These are phyloP conservation scores for Acronicta aceris DNA, from an alignment of 2,888 invertebrate genomes.

Conservation along the genomic window DNA sequence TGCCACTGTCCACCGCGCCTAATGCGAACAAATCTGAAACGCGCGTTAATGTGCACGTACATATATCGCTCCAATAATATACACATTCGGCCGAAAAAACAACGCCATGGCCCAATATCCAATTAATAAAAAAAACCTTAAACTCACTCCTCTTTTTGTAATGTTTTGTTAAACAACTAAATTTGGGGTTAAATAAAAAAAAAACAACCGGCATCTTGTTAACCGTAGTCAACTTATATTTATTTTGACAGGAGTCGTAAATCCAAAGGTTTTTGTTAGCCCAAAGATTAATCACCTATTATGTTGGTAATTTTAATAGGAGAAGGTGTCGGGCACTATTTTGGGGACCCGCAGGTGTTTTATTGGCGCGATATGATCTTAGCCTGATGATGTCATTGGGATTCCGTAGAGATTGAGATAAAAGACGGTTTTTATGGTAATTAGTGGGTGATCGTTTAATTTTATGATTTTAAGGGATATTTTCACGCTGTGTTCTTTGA, in stretches of 20 bases:
- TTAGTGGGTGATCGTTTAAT: constrained; percentile 55
- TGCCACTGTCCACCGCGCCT: constrained; percentile 61
- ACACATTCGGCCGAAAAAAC: constrained; percentile 66
- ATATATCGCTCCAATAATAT: constrained; percentile 71
- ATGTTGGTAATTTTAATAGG: constrained; percentile 85
- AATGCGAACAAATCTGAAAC: constrained; percentile 68
- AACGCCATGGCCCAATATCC: constrained; percentile 73
- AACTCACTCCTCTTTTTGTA: constrained; percentile 70
- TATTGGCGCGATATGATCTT: constrained; percentile 56
- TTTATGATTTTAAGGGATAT: constrained; percentile 50
- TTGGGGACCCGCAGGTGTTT: constrained; percentile 63
- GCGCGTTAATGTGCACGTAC: constrained; percentile 71
- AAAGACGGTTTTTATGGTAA: constrained; percentile 58
- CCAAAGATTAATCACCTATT: constrained; percentile 85
- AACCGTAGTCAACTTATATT: constrained; percentile 74
- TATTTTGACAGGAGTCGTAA: constrained; percentile 84
- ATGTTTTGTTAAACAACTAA: constrained; percentile 87
- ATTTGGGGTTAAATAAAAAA: constrained; percentile 72
- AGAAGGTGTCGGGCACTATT: constrained; percentile 74
- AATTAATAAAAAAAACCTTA: constrained; percentile 79
- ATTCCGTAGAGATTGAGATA: constrained; percentile 59
- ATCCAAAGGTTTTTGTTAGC: constrained; percentile 76
- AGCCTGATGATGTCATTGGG: constrained; percentile 54
- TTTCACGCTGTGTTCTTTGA: constrained; percentile 43
- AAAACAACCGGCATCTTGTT: constrained; percentile 66